These are phyloP conservation scores for Aleiodes testaceus DNA, from an alignment of 2,888 invertebrate genomes.

Conservation along the genomic window DNA sequence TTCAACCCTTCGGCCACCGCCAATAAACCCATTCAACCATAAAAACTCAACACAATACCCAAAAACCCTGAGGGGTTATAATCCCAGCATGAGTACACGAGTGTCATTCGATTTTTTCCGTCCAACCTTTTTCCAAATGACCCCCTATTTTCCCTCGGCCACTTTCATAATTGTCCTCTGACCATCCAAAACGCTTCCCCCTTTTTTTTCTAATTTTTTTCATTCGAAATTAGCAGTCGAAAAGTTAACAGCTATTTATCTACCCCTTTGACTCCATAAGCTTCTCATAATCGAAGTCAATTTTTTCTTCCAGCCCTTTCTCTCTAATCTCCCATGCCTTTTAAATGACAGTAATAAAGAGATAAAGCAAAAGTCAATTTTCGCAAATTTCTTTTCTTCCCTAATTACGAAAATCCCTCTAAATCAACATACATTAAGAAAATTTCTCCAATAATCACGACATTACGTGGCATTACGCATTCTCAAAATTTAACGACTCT, in stretches of 20 bases:
- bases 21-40: constrained; percentile 51
- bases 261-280: constrained; percentile 49
- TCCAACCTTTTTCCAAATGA: neutral
- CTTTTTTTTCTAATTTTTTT: constrained; percentile 36
- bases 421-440: too few relatives aligned
- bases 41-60: constrained; percentile 34
- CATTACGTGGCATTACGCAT: too few relatives aligned
- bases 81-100: neutral
- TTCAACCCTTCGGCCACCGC: constrained; percentile 55
- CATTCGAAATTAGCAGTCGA: constrained; percentile 10
- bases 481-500: too few relatives aligned
- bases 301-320: constrained; percentile 48
- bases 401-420: too few relatives aligned
- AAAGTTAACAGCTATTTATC: constrained; percentile 50
- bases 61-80: constrained; percentile 19
- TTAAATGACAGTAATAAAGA: neutral
- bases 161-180: constrained; percentile 19
- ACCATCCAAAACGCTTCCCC: constrained; percentile 30
- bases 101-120: neutral
- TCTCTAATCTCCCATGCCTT: too few relatives aligned
- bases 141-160: neutral
- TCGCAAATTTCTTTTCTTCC: too few relatives aligned
- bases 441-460: too few relatives aligned
- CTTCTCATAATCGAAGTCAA: constrained; percentile 54
- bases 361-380: neutral